Evolutionary conservation across 2,797 vertebrate genomes (phyloP).

Genomic region (Holocentrus rufus): DNA sequence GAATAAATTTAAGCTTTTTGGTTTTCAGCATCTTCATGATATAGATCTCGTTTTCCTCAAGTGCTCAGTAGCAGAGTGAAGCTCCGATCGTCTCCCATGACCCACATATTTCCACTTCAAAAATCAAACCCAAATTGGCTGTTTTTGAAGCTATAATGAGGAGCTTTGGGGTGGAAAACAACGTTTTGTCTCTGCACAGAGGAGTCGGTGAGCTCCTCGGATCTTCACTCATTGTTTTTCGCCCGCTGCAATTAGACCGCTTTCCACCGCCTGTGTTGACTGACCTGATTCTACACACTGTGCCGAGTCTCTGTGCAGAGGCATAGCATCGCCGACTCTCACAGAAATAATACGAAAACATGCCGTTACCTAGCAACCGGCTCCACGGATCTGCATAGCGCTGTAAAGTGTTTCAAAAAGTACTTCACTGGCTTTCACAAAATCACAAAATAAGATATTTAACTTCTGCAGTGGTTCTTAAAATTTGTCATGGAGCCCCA

Average conservation of each 20-base stretch:
- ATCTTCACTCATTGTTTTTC: neutral
- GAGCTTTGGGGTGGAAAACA: neutral
- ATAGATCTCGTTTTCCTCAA: too few relatives aligned
- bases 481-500: too few relatives aligned
- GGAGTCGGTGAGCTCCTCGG: neutral
- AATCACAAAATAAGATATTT: neutral
- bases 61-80: too few relatives aligned
- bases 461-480: too few relatives aligned
- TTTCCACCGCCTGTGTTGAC: slow-evolving; percentile 9
- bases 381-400: slow-evolving; percentile 5
- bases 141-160: neutral
- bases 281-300: slow-evolving; percentile 30
- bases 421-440: neutral
- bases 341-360: neutral
- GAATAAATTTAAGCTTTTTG: too few relatives aligned
- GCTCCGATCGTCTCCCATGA: too few relatives aligned
- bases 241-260: neutral
- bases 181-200: neutral
- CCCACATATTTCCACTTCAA: neutral
- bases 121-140: neutral
- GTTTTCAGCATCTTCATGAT: too few relatives aligned
- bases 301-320: slow-evolving; percentile 16
- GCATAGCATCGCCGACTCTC: slow-evolving; percentile 1
- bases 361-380: slow-evolving; percentile 53
- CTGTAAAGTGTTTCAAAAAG: neutral